Base-by-base conservation (phyloP, 2,797 vertebrate genomes). In the Thaleichthys pacificus region DNA sequence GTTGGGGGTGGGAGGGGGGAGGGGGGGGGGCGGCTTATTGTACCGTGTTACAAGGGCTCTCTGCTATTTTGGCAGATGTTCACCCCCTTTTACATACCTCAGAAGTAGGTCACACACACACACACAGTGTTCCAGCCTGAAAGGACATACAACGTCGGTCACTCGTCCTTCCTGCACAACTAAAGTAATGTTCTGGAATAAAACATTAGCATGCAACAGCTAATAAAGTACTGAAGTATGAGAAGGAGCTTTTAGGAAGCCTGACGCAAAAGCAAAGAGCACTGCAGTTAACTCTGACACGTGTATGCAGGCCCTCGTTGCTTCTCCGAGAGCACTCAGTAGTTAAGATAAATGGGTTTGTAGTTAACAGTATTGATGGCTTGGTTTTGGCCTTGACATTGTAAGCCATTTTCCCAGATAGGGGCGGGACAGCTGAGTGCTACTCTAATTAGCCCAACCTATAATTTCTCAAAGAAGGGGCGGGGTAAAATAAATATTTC, bases 301-400 rank as follows among this genome's bases (percentile, higher is more conserved):
- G 21, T 51, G 65, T 66, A 26, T 66, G 47, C 65, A 66, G 22
- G 42, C 42, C 42, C 65, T 51, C 65, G 74, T 61, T 67, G 70
- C 60, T 56, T 77, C 79, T 85, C 82, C 71, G 72, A 73, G 82
- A 84, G 75, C 85, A 87, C 84, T 87, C 80, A 47, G 42, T 78
- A 4, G 68, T 35, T 61, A 77, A 82, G 82, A 86, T 68, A 26
- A 74, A 87, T 11, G 47, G 67, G 64, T 17, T 32, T 58, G 68
- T 67, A 72, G 80, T 68, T 83, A 83, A 85, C 75, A 77, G 77
- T 71, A 81, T 80, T 72, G 84, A 84, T 77, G 49, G 63, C 63
- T 71, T 78, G 77, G 75, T 73, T 74, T 74, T 49, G 78, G 72
- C 19, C 51, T n/a, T 17, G 51, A n/a, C 17, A 56, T 54, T 54